Conservation (phyloP, 2,113 vertebrate genomes). For the Dolichotis patagonum region DNA sequence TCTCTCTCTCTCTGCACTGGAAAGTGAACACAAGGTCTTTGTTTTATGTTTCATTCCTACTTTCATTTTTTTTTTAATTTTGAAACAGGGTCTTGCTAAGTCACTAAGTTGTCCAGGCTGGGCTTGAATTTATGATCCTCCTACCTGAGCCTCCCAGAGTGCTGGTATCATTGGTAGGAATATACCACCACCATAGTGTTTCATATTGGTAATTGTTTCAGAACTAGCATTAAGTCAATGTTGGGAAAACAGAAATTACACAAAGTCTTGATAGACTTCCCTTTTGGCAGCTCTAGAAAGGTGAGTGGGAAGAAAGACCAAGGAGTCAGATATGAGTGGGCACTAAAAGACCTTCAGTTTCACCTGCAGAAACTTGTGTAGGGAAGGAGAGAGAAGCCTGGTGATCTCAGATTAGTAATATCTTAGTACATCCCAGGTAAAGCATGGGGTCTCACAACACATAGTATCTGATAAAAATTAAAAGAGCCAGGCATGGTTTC, state of each 20-base stretch:
- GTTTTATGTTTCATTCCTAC: neutral
- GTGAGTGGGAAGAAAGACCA: neutral
- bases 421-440: neutral
- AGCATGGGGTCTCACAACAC: neutral
- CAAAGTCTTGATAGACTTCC: neutral
- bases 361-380: neutral
- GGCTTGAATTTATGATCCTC: neutral
- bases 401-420: neutral
- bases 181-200: neutral
- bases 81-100: neutral
- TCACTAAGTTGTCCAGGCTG: neutral
- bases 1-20: neutral
- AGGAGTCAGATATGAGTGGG: neutral
- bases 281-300: neutral
- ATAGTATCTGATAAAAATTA: neutral
- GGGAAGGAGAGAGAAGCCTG: neutral
- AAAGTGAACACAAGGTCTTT: neutral
- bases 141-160: neutral
- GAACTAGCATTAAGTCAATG: slow-evolving; percentile 28
- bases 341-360: neutral
- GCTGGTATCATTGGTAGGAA: neutral
- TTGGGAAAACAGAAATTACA: slow-evolving; percentile 46
- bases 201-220: slow-evolving; percentile 61
- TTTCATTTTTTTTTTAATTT: neutral
- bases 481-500: neutral